Evolutionary conservation across 1,140 invertebrate genomes (phyloP).

Genomic region (Heliconius nattereri): DNA sequence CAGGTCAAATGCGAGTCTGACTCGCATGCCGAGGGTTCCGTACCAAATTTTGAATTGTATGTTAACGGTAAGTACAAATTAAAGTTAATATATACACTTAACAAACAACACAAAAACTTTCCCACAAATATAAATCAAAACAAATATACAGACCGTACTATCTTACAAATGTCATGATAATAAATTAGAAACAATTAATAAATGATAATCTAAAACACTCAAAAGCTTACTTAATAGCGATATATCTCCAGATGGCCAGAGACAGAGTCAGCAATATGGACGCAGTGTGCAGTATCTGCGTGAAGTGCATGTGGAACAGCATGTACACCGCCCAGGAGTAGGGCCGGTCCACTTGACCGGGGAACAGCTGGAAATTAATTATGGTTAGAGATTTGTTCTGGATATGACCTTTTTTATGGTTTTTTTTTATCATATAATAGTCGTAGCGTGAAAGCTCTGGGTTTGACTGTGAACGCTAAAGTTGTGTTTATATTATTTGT

Average conservation of each 20-base stretch:
- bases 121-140: no score
- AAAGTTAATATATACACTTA: no score
- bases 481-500: no score
- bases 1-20: no score
- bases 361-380: constrained; percentile 61
- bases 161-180: not conserved
- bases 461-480: no score
- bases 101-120: no score
- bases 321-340: constrained; percentile 87
- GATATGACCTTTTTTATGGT: not conserved
- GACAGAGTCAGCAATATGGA: constrained; percentile 93
- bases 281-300: constrained; percentile 90
- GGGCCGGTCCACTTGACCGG: constrained; percentile 82
- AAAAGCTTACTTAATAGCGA: constrained; percentile 77
- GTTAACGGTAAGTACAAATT: no score
- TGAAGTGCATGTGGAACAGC: constrained; percentile 88
- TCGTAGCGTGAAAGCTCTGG: no score
- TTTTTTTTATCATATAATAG: not conserved
- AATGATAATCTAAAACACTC: constrained; percentile 11
- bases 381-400: not conserved
- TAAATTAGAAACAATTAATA: constrained; percentile 22
- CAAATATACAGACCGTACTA: no score
- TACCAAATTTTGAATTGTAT: no score
- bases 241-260: constrained; percentile 86
- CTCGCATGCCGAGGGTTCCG: no score